Percentiles rank a stretch among this genome's conserved stretches.
Evolutionary conservation across 2,113 vertebrate species (phyloP).

Genomic region (Lucifuga dentata): DNA sequence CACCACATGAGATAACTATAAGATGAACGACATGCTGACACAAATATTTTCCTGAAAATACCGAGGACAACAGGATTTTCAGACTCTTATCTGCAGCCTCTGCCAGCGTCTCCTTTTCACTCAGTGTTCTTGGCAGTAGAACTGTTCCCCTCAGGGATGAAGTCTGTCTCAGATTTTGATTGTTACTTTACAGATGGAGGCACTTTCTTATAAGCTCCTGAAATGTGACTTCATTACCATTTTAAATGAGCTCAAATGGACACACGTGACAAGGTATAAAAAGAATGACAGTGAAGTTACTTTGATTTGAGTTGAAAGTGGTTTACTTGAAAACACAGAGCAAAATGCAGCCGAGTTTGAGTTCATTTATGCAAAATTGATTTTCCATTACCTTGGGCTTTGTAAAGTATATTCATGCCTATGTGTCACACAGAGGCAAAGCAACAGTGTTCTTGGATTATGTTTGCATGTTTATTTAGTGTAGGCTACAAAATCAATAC

Average conservation of each 20-base stretch:
- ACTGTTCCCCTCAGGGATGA: slow-evolving; percentile 44
- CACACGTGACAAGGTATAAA: not conserved
- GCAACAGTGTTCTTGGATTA: slow-evolving; percentile 19
- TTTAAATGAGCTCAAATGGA: slow-evolving; percentile 49
- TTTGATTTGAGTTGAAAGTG: slow-evolving; percentile 31
- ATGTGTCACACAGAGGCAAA: slow-evolving; percentile 10
- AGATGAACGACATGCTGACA: slow-evolving; percentile 29
- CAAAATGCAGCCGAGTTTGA: slow-evolving; percentile 17
- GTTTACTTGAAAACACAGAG: slow-evolving; percentile 15
- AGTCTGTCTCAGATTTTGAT: slow-evolving; percentile 53
- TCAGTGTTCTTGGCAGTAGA: slow-evolving; percentile 50
- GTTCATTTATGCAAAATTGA: slow-evolving; percentile 41
- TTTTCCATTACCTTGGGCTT: slow-evolving; percentile 41
- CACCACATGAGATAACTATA: not conserved
- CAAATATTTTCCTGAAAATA: slow-evolving; percentile 40
- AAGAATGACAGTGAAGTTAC: slow-evolving; percentile 11
- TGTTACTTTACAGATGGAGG: slow-evolving; percentile 62
- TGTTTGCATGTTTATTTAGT: slow-evolving; percentile 13
- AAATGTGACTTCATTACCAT: slow-evolving; percentile 58
- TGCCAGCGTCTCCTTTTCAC: slow-evolving; percentile 56
- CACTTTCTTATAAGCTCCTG: slow-evolving; percentile 53
- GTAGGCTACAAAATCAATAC: slow-evolving; percentile 45
- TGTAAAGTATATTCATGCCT: slow-evolving; percentile 35
- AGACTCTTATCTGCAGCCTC: slow-evolving; percentile 59
- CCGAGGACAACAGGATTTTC: slow-evolving; percentile 31